Evolutionary conservation across 1,140 invertebrate species (phyloP).

Genomic region (Phymorhynchus buccinoides): DNA sequence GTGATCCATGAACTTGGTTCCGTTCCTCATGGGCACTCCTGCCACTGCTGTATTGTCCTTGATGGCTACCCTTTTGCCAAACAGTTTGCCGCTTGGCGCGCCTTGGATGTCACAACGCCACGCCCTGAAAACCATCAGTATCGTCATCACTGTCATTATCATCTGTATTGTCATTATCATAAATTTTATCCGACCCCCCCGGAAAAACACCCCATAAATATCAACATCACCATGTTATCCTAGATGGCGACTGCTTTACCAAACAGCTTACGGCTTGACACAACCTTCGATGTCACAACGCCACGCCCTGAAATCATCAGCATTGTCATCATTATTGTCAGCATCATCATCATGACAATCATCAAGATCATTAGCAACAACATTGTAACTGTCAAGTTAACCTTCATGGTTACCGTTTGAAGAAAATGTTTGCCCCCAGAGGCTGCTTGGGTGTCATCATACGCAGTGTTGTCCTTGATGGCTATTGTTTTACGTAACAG

Average conservation of each 20-base stretch:
- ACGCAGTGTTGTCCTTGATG: no score
- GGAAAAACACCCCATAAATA: no score
- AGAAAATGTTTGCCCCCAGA: no score
- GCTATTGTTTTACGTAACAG: no score
- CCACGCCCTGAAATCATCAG: neutral
- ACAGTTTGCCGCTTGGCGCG: constrained; percentile 53
- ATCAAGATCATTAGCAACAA: neutral
- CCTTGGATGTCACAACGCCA: constrained; percentile 64
- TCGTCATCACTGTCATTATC: no score
- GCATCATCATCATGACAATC: neutral
- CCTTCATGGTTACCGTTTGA: no score
- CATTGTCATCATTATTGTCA: neutral
- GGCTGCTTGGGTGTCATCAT: no score
- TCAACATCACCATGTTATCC: neutral
- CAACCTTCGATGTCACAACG: neutral
- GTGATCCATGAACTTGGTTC: constrained; percentile 58
- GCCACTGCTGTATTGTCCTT: constrained; percentile 67
- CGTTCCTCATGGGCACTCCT: constrained; percentile 67
- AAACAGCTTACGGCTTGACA: neutral
- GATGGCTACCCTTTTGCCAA: constrained; percentile 61
- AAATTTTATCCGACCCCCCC: no score
- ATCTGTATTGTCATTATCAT: no score
- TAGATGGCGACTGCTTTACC: neutral
- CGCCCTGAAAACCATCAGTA: constrained; percentile 62
- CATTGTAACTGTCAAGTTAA: no score